Evolutionary conservation across 1,140 invertebrate species (phyloP), one percentile per base, ranked within the genome.

Genomic region (Drosophila nannoptera): DNA sequence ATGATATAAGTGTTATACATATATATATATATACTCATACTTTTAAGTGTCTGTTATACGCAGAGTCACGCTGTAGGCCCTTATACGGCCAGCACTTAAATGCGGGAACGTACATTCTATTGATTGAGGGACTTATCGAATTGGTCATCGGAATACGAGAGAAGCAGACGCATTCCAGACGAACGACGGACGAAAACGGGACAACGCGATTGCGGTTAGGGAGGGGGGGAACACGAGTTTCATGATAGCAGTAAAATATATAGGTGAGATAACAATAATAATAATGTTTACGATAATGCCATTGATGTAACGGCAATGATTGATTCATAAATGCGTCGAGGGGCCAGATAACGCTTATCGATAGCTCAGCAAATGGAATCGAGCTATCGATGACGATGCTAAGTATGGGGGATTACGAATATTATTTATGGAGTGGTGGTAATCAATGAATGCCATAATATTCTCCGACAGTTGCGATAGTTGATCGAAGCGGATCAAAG

Each of bases 271-370:
- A 45, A 45, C 49, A 42, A 46, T 33, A 46, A 46, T 36, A 48
- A 64, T 54, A 64, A 48, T 64, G 22, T 3, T 22, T 3, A 22
- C 3, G 22, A 22, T 22, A 22, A 22, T 22, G 22, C 22, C 22
- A 22, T 22, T 22, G 56, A 45, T 43, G 14, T 22, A 48, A 46
- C 9, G n/a, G 2, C 45, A 9, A 49, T 65, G 53, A 65, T 65
- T 58, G 63, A 65, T 65, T 65, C 63, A 50, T 56, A 29, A 45
- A 49, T 55, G 43, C 32, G 16, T 33, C 14, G 22, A 22, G 22
- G 22, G 22, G 22, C 22, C 5, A 45, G 60, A 53, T 63, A 63
- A 22, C n/a, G 22, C 50, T 49, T 64, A 56, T 64, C 62, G 16
- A 14, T 14, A 33, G 32, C 48, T 2, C 9, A 46, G 16, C 0